A percentile compares a stretch with the other conserved stretches of the same genome.
Evolutionary conservation across 2,113 vertebrate genomes (phyloP).

Genomic region (Sinocyclocheilus rhinocerous): DNA sequence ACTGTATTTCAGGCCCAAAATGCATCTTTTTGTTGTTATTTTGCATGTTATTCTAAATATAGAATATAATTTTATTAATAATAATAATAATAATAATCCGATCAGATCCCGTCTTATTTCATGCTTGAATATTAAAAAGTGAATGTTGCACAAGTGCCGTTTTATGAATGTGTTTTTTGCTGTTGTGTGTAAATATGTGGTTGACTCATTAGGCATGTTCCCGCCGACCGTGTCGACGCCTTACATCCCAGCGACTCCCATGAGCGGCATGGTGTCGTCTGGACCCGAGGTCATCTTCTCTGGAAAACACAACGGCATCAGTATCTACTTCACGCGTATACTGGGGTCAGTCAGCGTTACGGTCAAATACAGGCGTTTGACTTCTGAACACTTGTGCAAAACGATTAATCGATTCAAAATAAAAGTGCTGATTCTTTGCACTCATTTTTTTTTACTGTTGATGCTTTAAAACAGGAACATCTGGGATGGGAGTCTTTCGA

Average conservation of each 20-base stretch:
- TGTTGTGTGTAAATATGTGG: neutral
- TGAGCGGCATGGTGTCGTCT: conserved; percentile 71
- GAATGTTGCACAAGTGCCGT: neutral
- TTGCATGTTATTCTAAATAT: neutral
- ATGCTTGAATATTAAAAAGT: neutral
- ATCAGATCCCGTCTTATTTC: neutral
- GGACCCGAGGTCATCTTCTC: conserved; percentile 94
- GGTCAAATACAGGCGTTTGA: neutral
- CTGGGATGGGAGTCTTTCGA: conserved; percentile 94
- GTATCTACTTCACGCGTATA: conserved; percentile 92
- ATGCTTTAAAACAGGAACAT: conserved; percentile 81
- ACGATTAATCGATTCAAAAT: too few species aligned
- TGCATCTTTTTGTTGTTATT: neutral
- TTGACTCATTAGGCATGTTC: conserved; percentile 72
- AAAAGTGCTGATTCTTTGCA: too few species aligned
- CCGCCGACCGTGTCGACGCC: conserved; percentile 79
- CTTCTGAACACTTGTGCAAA: too few species aligned
- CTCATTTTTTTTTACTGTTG: conserved; percentile 1
- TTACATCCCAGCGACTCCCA: conserved; percentile 63
- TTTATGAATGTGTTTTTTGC: neutral
- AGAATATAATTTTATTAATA: neutral
- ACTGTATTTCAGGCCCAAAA: neutral
- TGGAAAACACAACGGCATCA: conserved; percentile 96
- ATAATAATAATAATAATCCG: neutral
- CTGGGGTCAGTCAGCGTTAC: conserved; percentile 81